Evolutionary conservation across 2,797 vertebrate species (phyloP).

Genomic region (Danio jaintianensis): DNA sequence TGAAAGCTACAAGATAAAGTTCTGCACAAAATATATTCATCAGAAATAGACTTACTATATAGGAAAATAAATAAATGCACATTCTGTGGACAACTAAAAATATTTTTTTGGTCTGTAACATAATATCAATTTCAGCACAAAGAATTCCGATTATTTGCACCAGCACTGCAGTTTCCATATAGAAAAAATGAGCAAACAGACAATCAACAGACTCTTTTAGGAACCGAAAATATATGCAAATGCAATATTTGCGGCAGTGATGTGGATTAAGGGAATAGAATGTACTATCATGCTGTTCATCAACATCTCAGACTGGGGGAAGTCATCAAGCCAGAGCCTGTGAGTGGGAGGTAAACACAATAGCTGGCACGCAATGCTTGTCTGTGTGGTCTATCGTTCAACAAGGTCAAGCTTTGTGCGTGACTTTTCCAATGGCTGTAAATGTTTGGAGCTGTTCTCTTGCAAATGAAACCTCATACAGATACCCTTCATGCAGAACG

Average conservation of each 20-base stretch:
- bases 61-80: no score
- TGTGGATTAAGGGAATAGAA: neutral
- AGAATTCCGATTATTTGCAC: neutral
- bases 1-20: neutral
- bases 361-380: conserved; percentile 51
- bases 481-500: conserved; percentile 23
- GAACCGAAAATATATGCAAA: neutral
- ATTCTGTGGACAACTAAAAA: no score
- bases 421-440: conserved; percentile 51
- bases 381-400: conserved; percentile 57
- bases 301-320: conserved; percentile 61
- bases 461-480: conserved; percentile 33
- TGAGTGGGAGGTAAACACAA: conserved; percentile 67
- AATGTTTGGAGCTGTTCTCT: conserved; percentile 18
- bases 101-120: no score
- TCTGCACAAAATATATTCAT: no score
- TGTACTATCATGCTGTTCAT: conserved; percentile 50
- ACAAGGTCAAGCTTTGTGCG: conserved; percentile 61
- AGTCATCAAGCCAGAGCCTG: conserved; percentile 58
- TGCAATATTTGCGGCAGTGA: neutral
- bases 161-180: conserved; percentile 13
- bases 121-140: neutral
- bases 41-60: no score
- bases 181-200: neutral
- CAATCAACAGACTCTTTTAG: neutral